A percentile compares a stretch with the other conserved stretches of the same genome.
phyloP scores from a whole-genome alignment of 2,797 vertebrate genomes.

The Centropyge bicolor region DNA sequence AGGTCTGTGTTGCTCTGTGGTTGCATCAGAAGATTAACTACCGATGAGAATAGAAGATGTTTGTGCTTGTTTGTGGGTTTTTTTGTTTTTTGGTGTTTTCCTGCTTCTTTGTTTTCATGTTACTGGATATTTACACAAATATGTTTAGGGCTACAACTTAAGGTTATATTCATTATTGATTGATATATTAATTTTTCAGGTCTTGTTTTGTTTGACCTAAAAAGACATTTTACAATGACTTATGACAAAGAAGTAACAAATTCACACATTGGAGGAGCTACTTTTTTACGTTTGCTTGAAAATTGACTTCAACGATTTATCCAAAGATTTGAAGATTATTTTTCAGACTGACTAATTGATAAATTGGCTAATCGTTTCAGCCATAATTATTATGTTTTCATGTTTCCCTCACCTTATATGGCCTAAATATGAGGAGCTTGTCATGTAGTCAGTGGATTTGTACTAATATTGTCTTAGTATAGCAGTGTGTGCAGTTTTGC shows the following conservation, averaged over 20 bases:
- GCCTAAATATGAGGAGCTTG: neutral
- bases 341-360: neutral
- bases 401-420: neutral
- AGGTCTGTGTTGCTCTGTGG: slow-evolving; percentile 51
- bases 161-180: neutral
- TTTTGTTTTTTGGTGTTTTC: neutral
- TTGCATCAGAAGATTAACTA: slow-evolving; percentile 70
- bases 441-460: neutral
- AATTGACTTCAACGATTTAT: neutral
- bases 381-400: neutral
- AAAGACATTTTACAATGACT: neutral
- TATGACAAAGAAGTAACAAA: neutral
- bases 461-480: neutral
- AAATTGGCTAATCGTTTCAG: neutral
- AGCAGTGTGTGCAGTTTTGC: slow-evolving; percentile 16
- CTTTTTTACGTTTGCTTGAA: neutral
- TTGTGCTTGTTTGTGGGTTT: slow-evolving; percentile 1
- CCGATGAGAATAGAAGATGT: slow-evolving; percentile 23
- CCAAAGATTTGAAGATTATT: neutral
- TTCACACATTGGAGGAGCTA: neutral
- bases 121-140: neutral
- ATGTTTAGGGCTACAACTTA: neutral
- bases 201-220: neutral
- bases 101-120: neutral
- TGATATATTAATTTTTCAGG: neutral